Evolutionary conservation across 2,113 vertebrate genomes (phyloP), one percentile per base, ranked within the genome.

Genomic region (Corynorhinus townsendii): DNA sequence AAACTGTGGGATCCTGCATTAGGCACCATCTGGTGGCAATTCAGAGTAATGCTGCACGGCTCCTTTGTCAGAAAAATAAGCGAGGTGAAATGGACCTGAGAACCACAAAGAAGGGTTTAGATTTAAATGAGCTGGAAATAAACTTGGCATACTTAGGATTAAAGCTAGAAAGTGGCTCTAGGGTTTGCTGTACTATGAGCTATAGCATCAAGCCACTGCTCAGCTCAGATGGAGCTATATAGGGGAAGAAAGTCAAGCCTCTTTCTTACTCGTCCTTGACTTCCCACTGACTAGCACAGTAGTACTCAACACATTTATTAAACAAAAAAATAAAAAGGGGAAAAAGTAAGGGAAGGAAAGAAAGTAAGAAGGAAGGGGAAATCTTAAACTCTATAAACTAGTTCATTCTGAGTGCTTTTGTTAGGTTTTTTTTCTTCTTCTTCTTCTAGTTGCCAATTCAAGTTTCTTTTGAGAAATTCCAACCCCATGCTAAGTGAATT

Each of bases 11-110:
- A 15, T 49, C 11, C 66, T 24, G 66, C 64, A 40, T 81, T 69
- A 88, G 72, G 80, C 16, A 75, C 97, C 96, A 94, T 68, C 95
- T 93, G 62, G 90, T 95, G 96, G 87, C 52, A 49, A 7, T 81
- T 92, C 35, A 0, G 17, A 69, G 22, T 64, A 96, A 96, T 88
- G 49, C 45, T n/a, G 26, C 16, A 47, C 47, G 7, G 0, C 2
- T 15, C 10, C n/a, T 68, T 54, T 30, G 40, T 28, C 20, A 54
- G 24, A 69, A 66, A 86, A 89, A 43, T 45, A 62, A 47, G 0
- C 33, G 17, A 66, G 5, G 9, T 62, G 17, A 35, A 87, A 35
- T 22, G 9, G n/a, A 62, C 14, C 28, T 17, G 26, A 87, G 72
- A 82, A 49, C 12, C 30, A 86, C 40, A 28, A 59, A 85, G 66